These are phyloP conservation scores for Bovichtus variegatus DNA, from an alignment of 2,797 vertebrate species.

Conservation along the genomic window DNA sequence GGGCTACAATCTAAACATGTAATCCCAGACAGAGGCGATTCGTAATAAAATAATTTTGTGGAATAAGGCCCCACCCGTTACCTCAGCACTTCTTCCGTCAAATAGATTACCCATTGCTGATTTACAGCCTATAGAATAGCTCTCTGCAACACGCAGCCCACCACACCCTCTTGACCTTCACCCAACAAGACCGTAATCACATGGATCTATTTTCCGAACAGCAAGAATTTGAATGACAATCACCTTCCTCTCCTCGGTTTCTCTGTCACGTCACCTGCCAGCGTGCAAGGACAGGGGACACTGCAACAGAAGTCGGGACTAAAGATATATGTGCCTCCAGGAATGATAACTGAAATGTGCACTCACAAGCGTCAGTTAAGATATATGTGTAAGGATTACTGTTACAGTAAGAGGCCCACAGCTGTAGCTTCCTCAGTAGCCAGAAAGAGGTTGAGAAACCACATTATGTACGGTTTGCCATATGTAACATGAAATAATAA, in stretches of 20 bases:
- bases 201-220: slow-evolving; percentile 61
- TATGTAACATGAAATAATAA: slow-evolving; percentile 76
- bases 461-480: slow-evolving; percentile 70
- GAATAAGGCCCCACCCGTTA: slow-evolving; percentile 50
- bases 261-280: slow-evolving; percentile 74
- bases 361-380: slow-evolving; percentile 68
- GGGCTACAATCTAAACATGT: slow-evolving; percentile 68
- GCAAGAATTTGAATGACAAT: slow-evolving; percentile 61
- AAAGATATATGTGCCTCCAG: slow-evolving; percentile 67
- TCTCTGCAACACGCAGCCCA: slow-evolving; percentile 46
- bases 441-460: slow-evolving; percentile 63
- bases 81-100: slow-evolving; percentile 40
- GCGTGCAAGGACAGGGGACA: slow-evolving; percentile 57
- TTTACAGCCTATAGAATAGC: slow-evolving; percentile 61
- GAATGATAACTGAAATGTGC: slow-evolving; percentile 79
- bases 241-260: slow-evolving; percentile 39
- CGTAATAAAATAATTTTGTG: slow-evolving; percentile 61
- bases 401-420: slow-evolving; percentile 76
- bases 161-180: slow-evolving; percentile 52
- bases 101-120: slow-evolving; percentile 65
- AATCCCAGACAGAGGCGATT: slow-evolving; percentile 39
- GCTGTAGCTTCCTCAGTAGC: slow-evolving; percentile 81
- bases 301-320: slow-evolving; percentile 43
- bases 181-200: slow-evolving; percentile 45
- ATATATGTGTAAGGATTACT: slow-evolving; percentile 80